Percentiles rank a stretch among this genome's conserved stretches.
These are phyloP conservation scores for Aegypius monachus DNA, from an alignment of 2,113 vertebrate species.

Conservation along the genomic window DNA sequence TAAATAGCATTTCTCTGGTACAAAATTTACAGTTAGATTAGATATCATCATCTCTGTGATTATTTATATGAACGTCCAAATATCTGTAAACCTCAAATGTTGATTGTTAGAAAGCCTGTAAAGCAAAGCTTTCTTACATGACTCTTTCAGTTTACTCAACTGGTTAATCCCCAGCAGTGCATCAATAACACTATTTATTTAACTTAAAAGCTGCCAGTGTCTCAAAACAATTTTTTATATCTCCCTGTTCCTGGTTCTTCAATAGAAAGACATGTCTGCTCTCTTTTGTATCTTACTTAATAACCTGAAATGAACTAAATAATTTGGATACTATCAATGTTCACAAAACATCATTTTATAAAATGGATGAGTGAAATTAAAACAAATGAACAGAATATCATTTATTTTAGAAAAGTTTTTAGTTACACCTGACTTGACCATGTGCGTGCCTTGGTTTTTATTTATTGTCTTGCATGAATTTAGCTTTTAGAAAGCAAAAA, in stretches of 20 bases:
- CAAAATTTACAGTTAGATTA: background rate
- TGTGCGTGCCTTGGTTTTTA: background rate
- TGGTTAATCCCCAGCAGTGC: background rate
- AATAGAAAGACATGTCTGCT: background rate
- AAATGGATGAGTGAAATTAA: background rate
- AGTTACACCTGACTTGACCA: background rate
- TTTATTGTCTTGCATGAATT: background rate
- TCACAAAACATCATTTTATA: background rate
- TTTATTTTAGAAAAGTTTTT: background rate
- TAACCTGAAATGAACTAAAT: background rate
- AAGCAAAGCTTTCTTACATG: background rate
- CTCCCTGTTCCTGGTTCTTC: background rate
- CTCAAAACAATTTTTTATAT: background rate
- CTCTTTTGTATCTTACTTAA: background rate
- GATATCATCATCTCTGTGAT: background rate
- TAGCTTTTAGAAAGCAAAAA: background rate
- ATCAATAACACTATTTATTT: background rate
- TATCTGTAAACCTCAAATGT: background rate
- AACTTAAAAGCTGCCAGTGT: background rate
- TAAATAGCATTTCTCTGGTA: background rate
- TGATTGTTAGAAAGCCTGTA: background rate
- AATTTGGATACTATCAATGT: background rate
- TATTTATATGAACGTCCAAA: background rate
- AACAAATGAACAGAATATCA: background rate
- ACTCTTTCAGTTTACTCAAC: background rate